Evolutionary conservation across 2,797 vertebrate genomes (phyloP).

Genomic region (Neoniphon sammara): DNA sequence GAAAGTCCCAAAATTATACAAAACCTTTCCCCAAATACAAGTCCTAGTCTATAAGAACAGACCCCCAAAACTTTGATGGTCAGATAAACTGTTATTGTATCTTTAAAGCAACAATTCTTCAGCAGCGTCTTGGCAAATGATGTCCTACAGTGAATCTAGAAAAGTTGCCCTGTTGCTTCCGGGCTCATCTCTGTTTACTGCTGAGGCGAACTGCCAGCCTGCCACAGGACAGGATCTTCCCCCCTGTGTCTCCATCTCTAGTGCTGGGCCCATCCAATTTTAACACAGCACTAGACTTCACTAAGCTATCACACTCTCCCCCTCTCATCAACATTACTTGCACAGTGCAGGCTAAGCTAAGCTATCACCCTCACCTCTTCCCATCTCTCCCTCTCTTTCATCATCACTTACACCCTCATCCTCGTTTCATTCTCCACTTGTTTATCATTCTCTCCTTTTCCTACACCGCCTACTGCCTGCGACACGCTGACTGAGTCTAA

Average conservation of each 20-base stretch:
- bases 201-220: conserved; percentile 11
- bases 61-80: conserved; percentile 12
- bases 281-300: neutral
- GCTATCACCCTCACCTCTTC: neutral
- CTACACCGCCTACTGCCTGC: conserved; percentile 28
- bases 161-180: conserved; percentile 26
- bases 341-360: conserved; percentile 9
- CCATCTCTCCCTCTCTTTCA: neutral
- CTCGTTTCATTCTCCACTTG: neutral
- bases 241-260: conserved; percentile 24
- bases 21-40: neutral
- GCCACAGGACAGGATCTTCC: conserved; percentile 27
- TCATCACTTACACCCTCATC: neutral
- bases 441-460: conserved; percentile 39
- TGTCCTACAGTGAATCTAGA: conserved; percentile 21
- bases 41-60: neutral
- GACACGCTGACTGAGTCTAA: conserved; percentile 19
- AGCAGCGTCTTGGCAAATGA: conserved; percentile 2
- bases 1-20: neutral
- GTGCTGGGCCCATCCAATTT: conserved; percentile 17
- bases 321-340: conserved; percentile 4
- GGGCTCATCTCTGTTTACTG: conserved; percentile 33
- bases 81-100: conserved; percentile 4
- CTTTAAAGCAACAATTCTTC: conserved; percentile 14
- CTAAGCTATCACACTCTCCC: conserved; percentile 1